Evolutionary conservation across 2,113 vertebrate species (phyloP).

Genomic region (Sinocyclocheilus maitianheensis): DNA sequence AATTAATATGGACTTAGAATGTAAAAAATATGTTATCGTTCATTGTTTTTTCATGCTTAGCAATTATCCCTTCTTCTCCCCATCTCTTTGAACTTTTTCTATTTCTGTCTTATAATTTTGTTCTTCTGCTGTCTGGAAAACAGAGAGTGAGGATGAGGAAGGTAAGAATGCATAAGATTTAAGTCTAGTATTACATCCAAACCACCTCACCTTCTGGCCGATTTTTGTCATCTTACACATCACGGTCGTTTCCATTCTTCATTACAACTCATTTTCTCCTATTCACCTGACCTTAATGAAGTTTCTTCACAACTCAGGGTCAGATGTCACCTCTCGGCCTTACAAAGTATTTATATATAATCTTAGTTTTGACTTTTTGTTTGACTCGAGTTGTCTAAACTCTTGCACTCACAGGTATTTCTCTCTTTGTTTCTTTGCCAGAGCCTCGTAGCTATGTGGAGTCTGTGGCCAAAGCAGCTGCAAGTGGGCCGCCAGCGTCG

Average conservation of each 20-base stretch:
- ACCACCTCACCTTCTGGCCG: background rate
- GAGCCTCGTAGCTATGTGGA: slow-evolving; percentile 95
- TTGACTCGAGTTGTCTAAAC: background rate
- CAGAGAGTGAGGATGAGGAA: slow-evolving; percentile 78
- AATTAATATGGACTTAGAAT: background rate
- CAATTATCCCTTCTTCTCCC: background rate
- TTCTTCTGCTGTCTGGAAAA: slow-evolving; percentile 69
- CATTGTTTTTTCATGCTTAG: background rate
- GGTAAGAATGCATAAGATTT: slow-evolving; percentile 76
- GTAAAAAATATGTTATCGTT: background rate
- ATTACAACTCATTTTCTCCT: background rate
- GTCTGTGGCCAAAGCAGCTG: slow-evolving; percentile 88
- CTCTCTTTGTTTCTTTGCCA: slow-evolving; percentile 62
- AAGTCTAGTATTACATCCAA: background rate
- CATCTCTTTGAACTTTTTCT: background rate
- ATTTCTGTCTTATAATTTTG: slow-evolving; percentile 51
- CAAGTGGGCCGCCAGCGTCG: slow-evolving; percentile 66
- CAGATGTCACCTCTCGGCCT: background rate
- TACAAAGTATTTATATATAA: background rate
- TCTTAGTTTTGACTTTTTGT: background rate
- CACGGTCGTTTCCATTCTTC: background rate
- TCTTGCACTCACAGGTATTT: background rate
- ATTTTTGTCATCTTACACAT: background rate
- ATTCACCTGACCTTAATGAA: background rate
- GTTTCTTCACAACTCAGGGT: background rate